Base-by-base conservation (phyloP, 2,888 invertebrate species). In the Eledona agricola region DNA sequence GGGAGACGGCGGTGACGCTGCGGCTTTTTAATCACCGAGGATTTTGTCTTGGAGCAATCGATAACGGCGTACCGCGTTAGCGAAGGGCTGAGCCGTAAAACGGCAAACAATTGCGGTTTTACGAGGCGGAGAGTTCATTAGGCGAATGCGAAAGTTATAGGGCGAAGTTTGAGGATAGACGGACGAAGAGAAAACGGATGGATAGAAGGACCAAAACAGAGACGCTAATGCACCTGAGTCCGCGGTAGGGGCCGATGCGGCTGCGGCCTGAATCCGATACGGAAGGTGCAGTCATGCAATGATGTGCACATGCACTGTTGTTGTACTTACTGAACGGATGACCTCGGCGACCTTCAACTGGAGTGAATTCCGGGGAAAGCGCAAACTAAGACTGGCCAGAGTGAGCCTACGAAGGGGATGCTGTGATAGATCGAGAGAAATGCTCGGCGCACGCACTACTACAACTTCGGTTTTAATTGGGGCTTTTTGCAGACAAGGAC, bases 371-470 rank as follows among this genome's bases (percentile, higher is more conserved):
- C 65, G 69, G 67, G 64, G 66, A 68, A 70, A 69, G 71, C 72
- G 70, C 69, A 69, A 70, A 72, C 72, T 71, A 72, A 73, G 72
- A 73, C 74, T 73, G 73, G 73, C 72, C 71, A 63, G 60, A 58
- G 59, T 55, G 59, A 69, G 71, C 72, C 72, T 71, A 72, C 72
- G 68, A 69, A 69, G 73, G n/a, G 72, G 74, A 74, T 74, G 75
- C 74, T 73, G 74, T 75, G 75, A 74, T 75, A 75, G 76, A 75
- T 75, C 75, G 75, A 72, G 75, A 72, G 74, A 73, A 74, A 74
- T 72, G 73, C 71, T 73, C 71, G 71, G 72, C 76, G 75, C 74
- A 75, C 75, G 75, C 75, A 75, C 74, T 73, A 74, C 73, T 70
- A 73, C 74, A 72, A 72, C 71, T 70, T 72, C 68, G 75, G 71